Evolutionary conservation across 2,797 vertebrate genomes (phyloP).

Genomic region (Allobates femoralis): DNA sequence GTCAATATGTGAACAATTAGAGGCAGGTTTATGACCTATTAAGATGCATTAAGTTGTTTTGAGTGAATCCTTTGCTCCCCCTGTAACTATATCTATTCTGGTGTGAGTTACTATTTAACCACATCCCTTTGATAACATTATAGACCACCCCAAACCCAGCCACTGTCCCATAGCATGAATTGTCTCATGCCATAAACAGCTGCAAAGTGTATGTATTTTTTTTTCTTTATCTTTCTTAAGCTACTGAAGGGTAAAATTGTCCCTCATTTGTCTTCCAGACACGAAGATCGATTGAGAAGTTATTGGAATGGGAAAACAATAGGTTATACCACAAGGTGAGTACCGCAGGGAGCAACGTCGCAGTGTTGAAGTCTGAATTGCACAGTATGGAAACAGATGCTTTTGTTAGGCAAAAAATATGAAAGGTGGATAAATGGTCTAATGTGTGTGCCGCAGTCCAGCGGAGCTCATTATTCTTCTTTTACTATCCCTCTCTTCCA

Average conservation of each 20-base stretch:
- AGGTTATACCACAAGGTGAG: slow-evolving; percentile 98
- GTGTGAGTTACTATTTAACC: slow-evolving; percentile 68
- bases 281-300: slow-evolving; percentile 97
- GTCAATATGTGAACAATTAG: slow-evolving; percentile 25
- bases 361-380: slow-evolving; percentile 86
- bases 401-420: slow-evolving; percentile 97
- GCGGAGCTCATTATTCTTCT: slow-evolving; percentile 93
- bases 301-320: slow-evolving; percentile 99
- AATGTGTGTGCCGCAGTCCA: slow-evolving; percentile 85
- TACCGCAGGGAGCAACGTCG: slow-evolving; percentile 82
- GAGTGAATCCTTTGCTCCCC: neutral
- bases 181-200: slow-evolving; percentile 79
- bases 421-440: slow-evolving; percentile 84
- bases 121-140: slow-evolving; percentile 62
- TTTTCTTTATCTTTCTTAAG: slow-evolving; percentile 68
- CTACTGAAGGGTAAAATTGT: slow-evolving; percentile 84
- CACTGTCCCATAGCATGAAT: slow-evolving; percentile 79
- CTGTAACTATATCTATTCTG: slow-evolving; percentile 61
- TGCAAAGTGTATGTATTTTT: slow-evolving; percentile 78
- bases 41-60: slow-evolving; percentile 34
- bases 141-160: slow-evolving; percentile 84
- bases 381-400: slow-evolving; percentile 99
- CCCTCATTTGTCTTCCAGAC: slow-evolving; percentile 91
- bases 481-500: slow-evolving; percentile 82
- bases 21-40: slow-evolving; percentile 2